Conservation (phyloP, 2,797 vertebrate genomes). For the Coregonus suidteri region DNA sequence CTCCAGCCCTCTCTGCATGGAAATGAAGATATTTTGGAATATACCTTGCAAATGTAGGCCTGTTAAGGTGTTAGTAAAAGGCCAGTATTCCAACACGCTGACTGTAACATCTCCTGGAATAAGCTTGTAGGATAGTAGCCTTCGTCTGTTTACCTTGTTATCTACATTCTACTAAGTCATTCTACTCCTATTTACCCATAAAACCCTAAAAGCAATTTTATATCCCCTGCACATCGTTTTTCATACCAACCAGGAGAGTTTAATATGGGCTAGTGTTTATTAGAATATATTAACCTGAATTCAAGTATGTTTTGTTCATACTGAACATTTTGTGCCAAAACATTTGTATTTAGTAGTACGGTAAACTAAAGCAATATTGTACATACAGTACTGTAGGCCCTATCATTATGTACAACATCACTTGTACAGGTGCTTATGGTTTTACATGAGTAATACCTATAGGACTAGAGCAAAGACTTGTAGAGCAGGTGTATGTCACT, state of each 20-base stretch:
- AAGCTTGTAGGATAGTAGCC: not conserved
- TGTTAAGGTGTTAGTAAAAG: not conserved
- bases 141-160: not conserved
- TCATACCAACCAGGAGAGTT: slow-evolving; percentile 7
- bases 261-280: slow-evolving; percentile 28
- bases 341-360: not conserved
- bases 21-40: not conserved
- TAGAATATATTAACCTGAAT: not conserved
- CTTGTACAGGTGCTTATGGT: not conserved
- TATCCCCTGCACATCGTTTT: slow-evolving; percentile 5
- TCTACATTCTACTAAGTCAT: not conserved
- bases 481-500: too few relatives aligned
- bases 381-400: not conserved
- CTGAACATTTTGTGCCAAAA: not conserved
- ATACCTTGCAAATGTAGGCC: not conserved
- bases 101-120: not conserved
- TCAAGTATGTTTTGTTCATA: not conserved
- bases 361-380: slow-evolving; percentile 3
- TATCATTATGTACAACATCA: not conserved
- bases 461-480: too few relatives aligned
- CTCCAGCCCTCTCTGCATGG: not conserved
- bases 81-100: not conserved
- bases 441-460: not conserved
- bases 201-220: slow-evolving; percentile 33
- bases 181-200: slow-evolving; percentile 6